A percentile compares a stretch with the other conserved stretches of the same genome.
Evolutionary conservation across 2,113 vertebrate genomes (phyloP).

Genomic region (Tachycineta bicolor): DNA sequence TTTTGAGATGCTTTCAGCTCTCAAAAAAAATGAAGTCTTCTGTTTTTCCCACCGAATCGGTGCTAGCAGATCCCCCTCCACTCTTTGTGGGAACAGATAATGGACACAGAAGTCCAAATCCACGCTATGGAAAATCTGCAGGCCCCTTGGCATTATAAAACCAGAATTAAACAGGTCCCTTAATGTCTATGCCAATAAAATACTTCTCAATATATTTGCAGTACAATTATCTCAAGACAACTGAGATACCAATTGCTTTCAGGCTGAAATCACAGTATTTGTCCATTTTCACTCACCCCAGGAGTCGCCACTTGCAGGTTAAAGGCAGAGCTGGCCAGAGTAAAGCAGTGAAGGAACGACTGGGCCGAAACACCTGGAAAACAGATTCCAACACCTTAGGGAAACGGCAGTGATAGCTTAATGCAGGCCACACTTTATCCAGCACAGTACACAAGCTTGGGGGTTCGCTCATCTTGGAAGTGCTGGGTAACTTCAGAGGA

Average conservation of each 20-base stretch:
- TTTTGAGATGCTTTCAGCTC: neutral
- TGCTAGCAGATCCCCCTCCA: accelerated
- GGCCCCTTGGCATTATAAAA: neutral
- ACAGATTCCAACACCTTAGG: neutral
- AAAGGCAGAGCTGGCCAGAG: constrained; percentile 83
- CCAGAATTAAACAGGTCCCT: neutral
- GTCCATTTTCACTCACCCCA: constrained; percentile 80
- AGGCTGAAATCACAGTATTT: neutral
- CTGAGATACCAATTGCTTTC: neutral
- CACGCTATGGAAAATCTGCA: accelerated
- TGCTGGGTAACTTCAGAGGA: accelerated
- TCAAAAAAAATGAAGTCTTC: neutral
- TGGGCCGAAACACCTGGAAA: constrained; percentile 88
- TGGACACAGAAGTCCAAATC: neutral
- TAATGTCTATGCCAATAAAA: neutral
- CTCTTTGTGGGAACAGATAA: neutral
- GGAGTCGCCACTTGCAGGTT: constrained; percentile 95
- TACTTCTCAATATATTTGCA: neutral
- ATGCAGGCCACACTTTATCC: neutral
- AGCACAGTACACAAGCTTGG: accelerated
- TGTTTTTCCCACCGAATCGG: neutral
- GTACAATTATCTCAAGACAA: neutral
- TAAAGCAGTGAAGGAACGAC: constrained; percentile 92
- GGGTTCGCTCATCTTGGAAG: neutral
- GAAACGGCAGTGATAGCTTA: neutral